phyloP scores from a whole-genome alignment of 1,140 invertebrate species.

The Frieseomelitta varia region DNA sequence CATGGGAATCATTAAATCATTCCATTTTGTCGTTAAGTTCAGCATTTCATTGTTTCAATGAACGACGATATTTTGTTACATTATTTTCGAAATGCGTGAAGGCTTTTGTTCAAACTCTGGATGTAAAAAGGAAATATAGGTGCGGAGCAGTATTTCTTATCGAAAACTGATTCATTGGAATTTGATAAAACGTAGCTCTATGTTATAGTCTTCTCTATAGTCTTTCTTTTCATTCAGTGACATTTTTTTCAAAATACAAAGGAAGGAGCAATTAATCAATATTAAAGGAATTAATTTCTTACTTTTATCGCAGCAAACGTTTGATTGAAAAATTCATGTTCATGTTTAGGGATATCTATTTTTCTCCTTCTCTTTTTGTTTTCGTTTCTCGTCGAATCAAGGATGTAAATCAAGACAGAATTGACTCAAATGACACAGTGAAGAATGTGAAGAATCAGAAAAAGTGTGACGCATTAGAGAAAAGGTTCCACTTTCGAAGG shows the following conservation, averaged over 20 bases:
- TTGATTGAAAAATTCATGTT: not conserved
- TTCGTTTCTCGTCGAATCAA: no score
- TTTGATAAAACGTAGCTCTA: not conserved
- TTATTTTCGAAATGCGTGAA: not conserved
- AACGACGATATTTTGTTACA: not conserved
- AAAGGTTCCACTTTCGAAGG: constrained; percentile 26
- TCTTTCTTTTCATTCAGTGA: not conserved
- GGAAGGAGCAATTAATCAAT: not conserved
- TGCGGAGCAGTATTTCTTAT: not conserved
- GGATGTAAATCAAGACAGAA: not conserved
- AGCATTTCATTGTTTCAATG: not conserved
- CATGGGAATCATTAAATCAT: not conserved
- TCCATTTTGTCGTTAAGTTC: not conserved
- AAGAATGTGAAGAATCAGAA: not conserved
- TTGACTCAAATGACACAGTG: not conserved
- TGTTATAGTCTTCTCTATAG: no score
- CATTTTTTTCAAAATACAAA: not conserved
- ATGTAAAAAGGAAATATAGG: not conserved
- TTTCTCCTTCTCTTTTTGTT: not conserved
- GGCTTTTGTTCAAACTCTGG: not conserved
- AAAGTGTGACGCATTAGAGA: constrained; percentile 31
- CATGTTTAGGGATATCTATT: not conserved
- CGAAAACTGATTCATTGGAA: not conserved
- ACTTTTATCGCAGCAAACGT: not conserved
- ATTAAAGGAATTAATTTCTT: not conserved